These are phyloP conservation scores for Polyploca ridens DNA, from an alignment of 2,888 invertebrate species.

Conservation along the genomic window DNA sequence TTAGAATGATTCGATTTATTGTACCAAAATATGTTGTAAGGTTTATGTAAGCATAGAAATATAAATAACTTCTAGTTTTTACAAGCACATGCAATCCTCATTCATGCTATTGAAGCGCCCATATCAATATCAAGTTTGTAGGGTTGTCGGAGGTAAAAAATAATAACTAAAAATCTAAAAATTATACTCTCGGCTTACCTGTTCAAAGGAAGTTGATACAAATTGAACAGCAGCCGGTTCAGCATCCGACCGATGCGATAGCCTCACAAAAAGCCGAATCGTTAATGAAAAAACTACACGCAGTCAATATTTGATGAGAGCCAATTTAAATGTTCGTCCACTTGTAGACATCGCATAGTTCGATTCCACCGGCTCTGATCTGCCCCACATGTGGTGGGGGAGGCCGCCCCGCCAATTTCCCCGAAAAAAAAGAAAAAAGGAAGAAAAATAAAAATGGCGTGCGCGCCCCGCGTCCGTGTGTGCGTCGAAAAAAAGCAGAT, in stretches of 20 bases:
- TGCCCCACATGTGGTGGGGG: slow-evolving; percentile 59
- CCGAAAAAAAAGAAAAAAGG: slow-evolving; percentile 74
- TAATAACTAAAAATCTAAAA: slow-evolving; percentile 23
- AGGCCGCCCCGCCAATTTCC: slow-evolving; percentile 67
- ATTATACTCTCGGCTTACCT: slow-evolving; percentile 22
- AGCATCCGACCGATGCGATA: slow-evolving; percentile 27
- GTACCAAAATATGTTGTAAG: neutral
- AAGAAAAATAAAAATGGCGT: slow-evolving; percentile 80
- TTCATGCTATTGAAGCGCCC: slow-evolving; percentile 3
- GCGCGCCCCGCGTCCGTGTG: slow-evolving; percentile 59
- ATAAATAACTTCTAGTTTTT: neutral
- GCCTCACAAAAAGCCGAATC: slow-evolving; percentile 70
- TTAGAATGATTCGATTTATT: neutral
- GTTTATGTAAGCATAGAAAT: neutral
- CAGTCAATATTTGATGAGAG: slow-evolving; percentile 84
- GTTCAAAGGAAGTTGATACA: slow-evolving; percentile 66
- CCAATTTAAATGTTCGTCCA: slow-evolving; percentile 84
- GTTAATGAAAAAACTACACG: slow-evolving; percentile 83
- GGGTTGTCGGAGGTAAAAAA: neutral
- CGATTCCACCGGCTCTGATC: slow-evolving; percentile 54
- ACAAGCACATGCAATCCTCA: neutral
- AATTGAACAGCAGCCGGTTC: slow-evolving; percentile 56
- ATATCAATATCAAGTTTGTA: slow-evolving; percentile 1
- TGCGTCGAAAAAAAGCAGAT: slow-evolving; percentile 82
- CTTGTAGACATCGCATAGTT: slow-evolving; percentile 84